A percentile compares a stretch with the other conserved stretches of the same genome.
phyloP scores from a whole-genome alignment of 2,888 invertebrate species.

The Amaurobius ferox region DNA sequence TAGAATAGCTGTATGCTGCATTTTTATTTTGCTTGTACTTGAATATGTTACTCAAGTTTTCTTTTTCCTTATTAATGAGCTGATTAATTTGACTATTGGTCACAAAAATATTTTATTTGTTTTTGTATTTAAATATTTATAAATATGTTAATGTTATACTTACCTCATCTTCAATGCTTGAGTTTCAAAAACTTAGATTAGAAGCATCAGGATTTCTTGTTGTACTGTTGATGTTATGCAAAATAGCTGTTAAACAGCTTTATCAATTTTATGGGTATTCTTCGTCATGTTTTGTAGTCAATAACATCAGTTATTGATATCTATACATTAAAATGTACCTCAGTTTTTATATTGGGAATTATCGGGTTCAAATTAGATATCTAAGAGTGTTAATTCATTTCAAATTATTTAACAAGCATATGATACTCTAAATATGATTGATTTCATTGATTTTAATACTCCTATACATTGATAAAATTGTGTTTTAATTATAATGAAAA shows the following conservation, averaged over 20 bases:
- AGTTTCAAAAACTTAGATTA: slow-evolving; percentile 4
- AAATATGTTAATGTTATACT: not conserved
- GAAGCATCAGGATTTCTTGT: not conserved
- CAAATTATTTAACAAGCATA: not conserved
- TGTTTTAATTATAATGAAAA: too few relatives aligned
- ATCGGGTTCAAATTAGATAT: not conserved
- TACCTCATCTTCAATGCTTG: not conserved
- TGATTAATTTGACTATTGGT: too few relatives aligned
- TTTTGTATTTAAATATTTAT: not conserved
- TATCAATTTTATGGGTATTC: not conserved
- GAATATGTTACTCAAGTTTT: too few relatives aligned
- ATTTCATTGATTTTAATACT: too few relatives aligned
- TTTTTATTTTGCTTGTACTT: too few relatives aligned
- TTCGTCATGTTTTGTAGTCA: not conserved
- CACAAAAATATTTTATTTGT: not conserved
- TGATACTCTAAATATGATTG: too few relatives aligned
- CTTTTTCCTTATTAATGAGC: too few relatives aligned
- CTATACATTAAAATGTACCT: not conserved
- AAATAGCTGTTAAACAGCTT: slow-evolving; percentile 9
- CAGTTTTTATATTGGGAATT: not conserved
- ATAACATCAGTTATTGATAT: not conserved
- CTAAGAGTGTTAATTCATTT: not conserved
- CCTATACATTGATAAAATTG: too few relatives aligned
- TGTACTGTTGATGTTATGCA: slow-evolving; percentile 5
- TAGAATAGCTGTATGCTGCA: too few relatives aligned